phyloP scores from a whole-genome alignment of 2,113 vertebrate species.

The Labeo rohita region DNA sequence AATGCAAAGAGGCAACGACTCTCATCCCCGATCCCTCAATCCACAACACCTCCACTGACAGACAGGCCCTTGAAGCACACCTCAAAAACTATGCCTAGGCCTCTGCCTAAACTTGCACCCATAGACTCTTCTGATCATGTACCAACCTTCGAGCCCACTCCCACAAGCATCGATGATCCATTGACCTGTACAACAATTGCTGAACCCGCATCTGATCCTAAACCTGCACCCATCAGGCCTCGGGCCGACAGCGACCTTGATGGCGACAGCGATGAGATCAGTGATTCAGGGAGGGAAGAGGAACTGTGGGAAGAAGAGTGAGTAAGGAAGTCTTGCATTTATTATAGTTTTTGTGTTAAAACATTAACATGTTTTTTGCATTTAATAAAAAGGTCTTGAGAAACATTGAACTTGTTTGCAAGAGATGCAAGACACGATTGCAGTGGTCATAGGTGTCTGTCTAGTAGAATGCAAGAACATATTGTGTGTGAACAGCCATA shows the following conservation, averaged over 20 bases:
- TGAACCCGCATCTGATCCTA: neutral
- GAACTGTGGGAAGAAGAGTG: conserved; percentile 12
- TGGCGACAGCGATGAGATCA: neutral
- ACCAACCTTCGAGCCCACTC: neutral
- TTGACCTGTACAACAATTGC: too few species aligned
- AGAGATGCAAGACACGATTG: too few species aligned
- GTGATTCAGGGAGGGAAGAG: conserved; percentile 8
- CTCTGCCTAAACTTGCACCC: neutral
- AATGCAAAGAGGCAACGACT: conserved; percentile 7
- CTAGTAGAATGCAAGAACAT: neutral
- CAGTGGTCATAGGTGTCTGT: too few species aligned
- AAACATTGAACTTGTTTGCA: too few species aligned
- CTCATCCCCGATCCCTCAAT: neutral
- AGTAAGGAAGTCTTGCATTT: conserved; percentile 16
- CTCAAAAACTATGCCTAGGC: neutral
- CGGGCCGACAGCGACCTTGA: neutral
- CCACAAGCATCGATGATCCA: neutral
- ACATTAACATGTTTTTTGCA: neutral
- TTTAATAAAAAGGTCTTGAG: neutral
- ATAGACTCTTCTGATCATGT: neutral
- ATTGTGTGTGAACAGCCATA: neutral
- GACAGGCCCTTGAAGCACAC: neutral
- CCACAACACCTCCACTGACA: neutral
- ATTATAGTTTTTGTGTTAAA: neutral
- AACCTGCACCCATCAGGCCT: neutral